Evolutionary conservation across 2,797 vertebrate species (phyloP).

Genomic region (Sarcophilus harrisii): DNA sequence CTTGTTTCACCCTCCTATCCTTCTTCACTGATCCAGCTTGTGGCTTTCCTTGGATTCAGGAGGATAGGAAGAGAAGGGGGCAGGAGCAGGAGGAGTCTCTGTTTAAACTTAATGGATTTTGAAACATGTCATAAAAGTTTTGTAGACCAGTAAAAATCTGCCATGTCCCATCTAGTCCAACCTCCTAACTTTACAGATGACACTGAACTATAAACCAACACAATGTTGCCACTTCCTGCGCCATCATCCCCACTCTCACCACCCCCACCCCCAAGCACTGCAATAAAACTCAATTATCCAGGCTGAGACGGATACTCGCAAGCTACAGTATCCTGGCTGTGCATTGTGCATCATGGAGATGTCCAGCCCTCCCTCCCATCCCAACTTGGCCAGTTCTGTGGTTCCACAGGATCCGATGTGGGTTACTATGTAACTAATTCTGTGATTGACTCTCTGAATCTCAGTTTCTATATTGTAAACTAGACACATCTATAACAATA

Average conservation of each 20-base stretch:
- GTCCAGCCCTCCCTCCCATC: neutral
- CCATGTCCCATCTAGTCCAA: neutral
- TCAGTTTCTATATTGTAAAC: neutral
- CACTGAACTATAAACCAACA: neutral
- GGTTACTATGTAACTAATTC: neutral
- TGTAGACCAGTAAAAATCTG: neutral
- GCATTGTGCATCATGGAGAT: neutral
- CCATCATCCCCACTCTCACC: neutral
- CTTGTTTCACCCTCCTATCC: neutral
- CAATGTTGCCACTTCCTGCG: neutral
- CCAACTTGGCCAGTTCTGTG: neutral
- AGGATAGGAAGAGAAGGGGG: neutral
- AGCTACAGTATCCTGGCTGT: neutral
- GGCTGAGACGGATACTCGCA: neutral
- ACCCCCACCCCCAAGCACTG: neutral
- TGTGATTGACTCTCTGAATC: neutral
- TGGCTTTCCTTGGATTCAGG: neutral
- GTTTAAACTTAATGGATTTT: neutral
- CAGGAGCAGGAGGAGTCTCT: neutral
- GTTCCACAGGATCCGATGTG: neutral
- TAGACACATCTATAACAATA: neutral
- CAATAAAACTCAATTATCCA: neutral
- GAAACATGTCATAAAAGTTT: neutral
- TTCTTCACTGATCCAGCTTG: neutral
- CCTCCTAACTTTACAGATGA: conserved; percentile 24